Percentiles rank a stretch among this genome's conserved stretches.
Conservation (phyloP, 2,888 invertebrate species). For the Apodemia hepburni region DNA sequence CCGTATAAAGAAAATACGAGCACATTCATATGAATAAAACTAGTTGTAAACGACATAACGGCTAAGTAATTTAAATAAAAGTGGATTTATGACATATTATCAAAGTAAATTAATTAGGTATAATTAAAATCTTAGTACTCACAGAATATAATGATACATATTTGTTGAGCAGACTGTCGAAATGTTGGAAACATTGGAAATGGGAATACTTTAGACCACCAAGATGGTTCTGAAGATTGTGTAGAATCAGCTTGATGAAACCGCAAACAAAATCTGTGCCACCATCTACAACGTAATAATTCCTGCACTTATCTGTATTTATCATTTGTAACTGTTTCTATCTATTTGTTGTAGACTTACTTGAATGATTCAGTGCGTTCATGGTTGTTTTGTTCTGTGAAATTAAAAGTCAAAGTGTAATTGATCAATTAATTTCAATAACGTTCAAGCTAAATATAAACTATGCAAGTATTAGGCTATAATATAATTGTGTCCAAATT, state of each 20-base stretch:
- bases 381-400: conserved; percentile 27
- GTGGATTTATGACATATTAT: too few species aligned
- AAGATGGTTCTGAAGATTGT: conserved; percentile 83
- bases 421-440: background rate
- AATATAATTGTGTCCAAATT: too few species aligned
- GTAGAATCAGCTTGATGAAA: conserved; percentile 80
- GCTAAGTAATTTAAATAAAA: too few species aligned
- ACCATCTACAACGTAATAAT: conserved; percentile 68
- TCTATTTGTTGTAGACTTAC: conserved; percentile 22
- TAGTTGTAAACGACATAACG: too few species aligned
- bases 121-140: conserved; percentile 37
- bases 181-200: conserved; percentile 87
- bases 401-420: conserved; percentile 13
- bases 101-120: background rate
- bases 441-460: background rate
- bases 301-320: conserved; percentile 5
- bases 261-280: conserved; percentile 83
- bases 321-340: conserved; percentile 7
- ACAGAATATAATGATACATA: conserved; percentile 66
- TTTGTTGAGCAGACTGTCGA: conserved; percentile 67
- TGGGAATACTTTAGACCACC: conserved; percentile 84
- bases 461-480: background rate
- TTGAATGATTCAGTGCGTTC: conserved; percentile 2
- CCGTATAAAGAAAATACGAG: too few species aligned
- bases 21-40: too few species aligned